phyloP scores from a whole-genome alignment of 2,797 vertebrate genomes.

The Steatocranus sp. region DNA sequence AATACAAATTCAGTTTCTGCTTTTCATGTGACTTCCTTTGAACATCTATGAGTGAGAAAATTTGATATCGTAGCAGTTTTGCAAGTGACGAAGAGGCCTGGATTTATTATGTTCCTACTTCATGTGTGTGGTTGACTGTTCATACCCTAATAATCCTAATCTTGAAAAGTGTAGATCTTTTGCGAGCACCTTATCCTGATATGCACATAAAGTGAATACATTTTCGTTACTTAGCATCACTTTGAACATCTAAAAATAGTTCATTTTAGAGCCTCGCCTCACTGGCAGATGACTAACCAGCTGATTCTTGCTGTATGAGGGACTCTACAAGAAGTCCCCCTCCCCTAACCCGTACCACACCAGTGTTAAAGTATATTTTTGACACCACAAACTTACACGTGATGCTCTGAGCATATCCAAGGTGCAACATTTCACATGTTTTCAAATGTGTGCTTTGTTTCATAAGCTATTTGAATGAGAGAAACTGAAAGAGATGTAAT shows the following conservation, averaged over 20 bases:
- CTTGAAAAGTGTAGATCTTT: background rate
- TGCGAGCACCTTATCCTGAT: background rate
- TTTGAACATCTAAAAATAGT: background rate
- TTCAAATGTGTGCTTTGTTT: rapidly evolving
- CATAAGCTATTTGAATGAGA: background rate
- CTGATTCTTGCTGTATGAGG: rapidly evolving
- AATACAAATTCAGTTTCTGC: rapidly evolving
- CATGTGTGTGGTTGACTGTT: background rate
- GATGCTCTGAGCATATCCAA: background rate
- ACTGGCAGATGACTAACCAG: background rate
- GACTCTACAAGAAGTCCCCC: rapidly evolving
- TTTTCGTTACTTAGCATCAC: rapidly evolving
- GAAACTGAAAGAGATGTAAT: background rate
- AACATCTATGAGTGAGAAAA: background rate
- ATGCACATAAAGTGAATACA: background rate
- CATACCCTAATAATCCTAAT: rapidly evolving
- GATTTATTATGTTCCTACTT: background rate
- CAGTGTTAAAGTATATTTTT: background rate
- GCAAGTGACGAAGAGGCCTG: rapidly evolving
- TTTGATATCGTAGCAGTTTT: rapidly evolving
- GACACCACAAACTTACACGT: background rate
- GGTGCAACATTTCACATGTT: background rate
- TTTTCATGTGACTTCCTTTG: background rate
- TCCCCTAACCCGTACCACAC: background rate
- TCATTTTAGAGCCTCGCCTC: background rate